Percentiles rank a stretch among this genome's conserved stretches.
phyloP scores from a whole-genome alignment of 2,797 vertebrate species.

The Lacerta viridis region DNA sequence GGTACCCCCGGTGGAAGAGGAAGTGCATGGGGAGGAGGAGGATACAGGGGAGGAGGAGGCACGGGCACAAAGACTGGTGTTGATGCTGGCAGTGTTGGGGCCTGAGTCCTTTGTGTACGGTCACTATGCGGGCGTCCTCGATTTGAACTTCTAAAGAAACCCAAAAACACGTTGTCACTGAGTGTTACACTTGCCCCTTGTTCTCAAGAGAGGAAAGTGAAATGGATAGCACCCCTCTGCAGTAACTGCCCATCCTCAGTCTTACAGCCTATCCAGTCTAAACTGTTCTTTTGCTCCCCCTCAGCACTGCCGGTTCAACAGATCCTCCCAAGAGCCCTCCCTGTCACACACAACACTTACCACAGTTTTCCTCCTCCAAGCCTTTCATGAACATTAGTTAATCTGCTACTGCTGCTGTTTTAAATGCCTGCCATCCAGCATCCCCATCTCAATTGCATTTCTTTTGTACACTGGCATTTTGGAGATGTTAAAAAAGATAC shows the following conservation, averaged over 20 bases:
- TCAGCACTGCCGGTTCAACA: rapidly evolving
- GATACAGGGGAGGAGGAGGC: conserved; percentile 84
- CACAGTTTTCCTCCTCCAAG: neutral
- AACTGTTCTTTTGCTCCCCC: conserved; percentile 13
- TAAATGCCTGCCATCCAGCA: neutral
- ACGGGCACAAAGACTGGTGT: conserved; percentile 86
- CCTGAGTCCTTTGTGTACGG: conserved; percentile 83
- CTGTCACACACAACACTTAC: neutral
- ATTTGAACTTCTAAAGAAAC: conserved; percentile 83
- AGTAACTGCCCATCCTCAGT: conserved; percentile 43
- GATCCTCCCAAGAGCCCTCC: conserved; percentile 33
- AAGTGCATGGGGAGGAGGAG: conserved; percentile 85
- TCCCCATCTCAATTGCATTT: conserved; percentile 13
- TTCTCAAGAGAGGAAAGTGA: conserved; percentile 54
- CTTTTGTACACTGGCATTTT: neutral
- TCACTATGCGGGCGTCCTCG: conserved; percentile 84
- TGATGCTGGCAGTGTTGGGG: conserved; percentile 81
- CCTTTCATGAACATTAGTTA: neutral
- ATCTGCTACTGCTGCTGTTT: conserved; percentile 27
- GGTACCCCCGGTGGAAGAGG: conserved; percentile 87
- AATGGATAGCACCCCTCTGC: neutral
- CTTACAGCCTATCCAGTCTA: conserved; percentile 16
- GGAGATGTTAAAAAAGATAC: conserved; percentile 33
- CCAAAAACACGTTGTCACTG: conserved; percentile 74
- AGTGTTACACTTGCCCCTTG: conserved; percentile 61